Percentiles rank a stretch among this genome's conserved stretches.
Evolutionary conservation across 2,797 vertebrate species (phyloP).

Genomic region (Ataeniobius toweri): DNA sequence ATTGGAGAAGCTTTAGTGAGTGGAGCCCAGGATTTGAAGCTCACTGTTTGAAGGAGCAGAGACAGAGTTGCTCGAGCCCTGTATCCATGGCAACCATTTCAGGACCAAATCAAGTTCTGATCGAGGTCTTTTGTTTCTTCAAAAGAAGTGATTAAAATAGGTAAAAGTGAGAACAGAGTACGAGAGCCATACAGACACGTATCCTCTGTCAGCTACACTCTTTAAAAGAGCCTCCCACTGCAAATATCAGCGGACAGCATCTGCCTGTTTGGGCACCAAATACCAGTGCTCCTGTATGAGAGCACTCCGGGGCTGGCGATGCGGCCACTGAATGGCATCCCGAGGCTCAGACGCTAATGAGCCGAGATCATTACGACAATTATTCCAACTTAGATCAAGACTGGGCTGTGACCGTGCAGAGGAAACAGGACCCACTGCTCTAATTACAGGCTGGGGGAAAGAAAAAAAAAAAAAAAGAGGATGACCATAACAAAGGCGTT

Average conservation of each 20-base stretch:
- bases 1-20: slow-evolving; percentile 43
- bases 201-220: slow-evolving; percentile 55
- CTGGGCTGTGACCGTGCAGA: slow-evolving; percentile 68
- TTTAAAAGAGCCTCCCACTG: slow-evolving; percentile 51
- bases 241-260: slow-evolving; percentile 57
- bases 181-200: slow-evolving; percentile 42
- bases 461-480: slow-evolving; percentile 39
- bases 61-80: slow-evolving; percentile 54
- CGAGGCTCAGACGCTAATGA: slow-evolving; percentile 69
- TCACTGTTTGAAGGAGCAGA: slow-evolving; percentile 56
- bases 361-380: slow-evolving; percentile 79
- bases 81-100: slow-evolving; percentile 78
- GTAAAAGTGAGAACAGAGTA: slow-evolving; percentile 63
- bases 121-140: slow-evolving; percentile 67
- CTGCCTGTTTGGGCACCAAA: slow-evolving; percentile 52
- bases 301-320: slow-evolving; percentile 51
- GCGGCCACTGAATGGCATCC: slow-evolving; percentile 59
- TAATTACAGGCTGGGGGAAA: slow-evolving; percentile 75
- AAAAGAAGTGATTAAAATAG: slow-evolving; percentile 69
- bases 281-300: slow-evolving; percentile 49
- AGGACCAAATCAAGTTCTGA: slow-evolving; percentile 63
- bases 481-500: slow-evolving; percentile 62
- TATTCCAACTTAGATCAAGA: slow-evolving; percentile 77
- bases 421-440: slow-evolving; percentile 58
- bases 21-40: slow-evolving; percentile 44